phyloP scores from a whole-genome alignment of 2,888 invertebrate species.

The Coleophora flavipennella region DNA sequence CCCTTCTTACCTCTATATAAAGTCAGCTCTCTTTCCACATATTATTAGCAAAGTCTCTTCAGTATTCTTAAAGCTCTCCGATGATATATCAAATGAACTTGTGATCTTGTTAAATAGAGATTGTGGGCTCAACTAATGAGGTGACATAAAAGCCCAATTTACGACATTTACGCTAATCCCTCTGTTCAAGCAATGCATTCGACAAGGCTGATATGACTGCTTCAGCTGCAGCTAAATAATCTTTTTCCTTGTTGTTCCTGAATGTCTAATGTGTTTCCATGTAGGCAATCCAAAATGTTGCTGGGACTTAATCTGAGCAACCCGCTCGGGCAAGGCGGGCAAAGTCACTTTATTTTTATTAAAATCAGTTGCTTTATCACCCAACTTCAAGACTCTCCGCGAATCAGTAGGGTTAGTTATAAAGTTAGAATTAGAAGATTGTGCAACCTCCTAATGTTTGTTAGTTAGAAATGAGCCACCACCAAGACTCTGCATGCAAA shows the following conservation, averaged over 20 bases:
- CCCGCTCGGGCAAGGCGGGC: slow-evolving; percentile 8
- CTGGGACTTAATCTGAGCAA: too few relatives aligned
- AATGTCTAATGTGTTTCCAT: slow-evolving; percentile 13
- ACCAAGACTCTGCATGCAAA: neutral
- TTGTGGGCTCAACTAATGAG: too few relatives aligned
- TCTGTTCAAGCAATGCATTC: slow-evolving; percentile 6
- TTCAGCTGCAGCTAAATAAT: slow-evolving; percentile 11
- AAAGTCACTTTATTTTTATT: slow-evolving; percentile 4
- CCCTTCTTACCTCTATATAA: too few relatives aligned
- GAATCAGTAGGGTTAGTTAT: neutral
- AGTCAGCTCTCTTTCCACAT: too few relatives aligned
- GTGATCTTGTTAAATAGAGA: too few relatives aligned
- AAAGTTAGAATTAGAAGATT: neutral
- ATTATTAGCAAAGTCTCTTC: too few relatives aligned
- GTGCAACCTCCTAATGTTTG: neutral
- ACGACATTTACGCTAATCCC: slow-evolving; percentile 1
- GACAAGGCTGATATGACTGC: slow-evolving; percentile 7
- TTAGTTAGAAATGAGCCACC: neutral
- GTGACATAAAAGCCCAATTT: slow-evolving; percentile 4
- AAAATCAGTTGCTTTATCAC: neutral
- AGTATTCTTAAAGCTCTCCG: too few relatives aligned
- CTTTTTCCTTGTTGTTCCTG: slow-evolving; percentile 13
- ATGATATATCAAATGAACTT: too few relatives aligned
- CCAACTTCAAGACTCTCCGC: neutral
- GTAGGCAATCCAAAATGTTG: slow-evolving; percentile 6